Evolutionary conservation across 2,113 vertebrate genomes (phyloP), one percentile per base, ranked within the genome.

Genomic region (Pseudolaguvia tuberculata): DNA sequence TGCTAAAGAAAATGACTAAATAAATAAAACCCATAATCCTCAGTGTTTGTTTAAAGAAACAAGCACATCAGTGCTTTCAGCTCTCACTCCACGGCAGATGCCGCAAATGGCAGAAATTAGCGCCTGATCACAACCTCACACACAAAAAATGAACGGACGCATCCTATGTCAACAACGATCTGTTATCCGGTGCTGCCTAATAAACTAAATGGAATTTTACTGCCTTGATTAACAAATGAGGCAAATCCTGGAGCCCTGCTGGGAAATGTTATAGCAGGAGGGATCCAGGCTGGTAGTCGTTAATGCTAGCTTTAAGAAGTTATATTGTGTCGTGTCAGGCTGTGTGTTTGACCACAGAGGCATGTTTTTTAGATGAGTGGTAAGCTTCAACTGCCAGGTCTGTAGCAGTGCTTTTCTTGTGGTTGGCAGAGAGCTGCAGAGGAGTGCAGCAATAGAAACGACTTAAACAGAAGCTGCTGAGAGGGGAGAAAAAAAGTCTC

Each of bases 81-180:
- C 82, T 73, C 85, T 76, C 69, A 78, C 73, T 83, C 82, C 81
- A 74, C 79, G 79, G 79, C 83, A 83, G 80, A 85, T 75, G 51
- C 78, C 80, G 86, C 88, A 88, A 88, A 89, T 88, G 86, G 88
- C 84, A 70, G 77, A 79, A 85, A 85, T 84, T 86, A 83, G 84
- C 84, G 80, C 89, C 88, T 88, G 86, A 89, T 89, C 88, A 87
- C 81, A 78, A 86, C 84, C 83, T 85, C 86, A 78, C 82, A 71
- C 72, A 47, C 81, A 81, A 67, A 58, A 88, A 90, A 89, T 87
- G 89, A 87, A 89, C 88, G 84, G 88, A 83, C 86, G 86, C 83
- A 82, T 79, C 59, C 84, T 85, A 85, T 87, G 85, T 86, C 89
- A 88, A 90, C 86, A 85, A 66, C 72, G 79, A 81, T 85, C 84